Evolutionary conservation across 1,140 invertebrate genomes (phyloP), one percentile per base, ranked within the genome.

Genomic region (Ectropis grisescens): DNA sequence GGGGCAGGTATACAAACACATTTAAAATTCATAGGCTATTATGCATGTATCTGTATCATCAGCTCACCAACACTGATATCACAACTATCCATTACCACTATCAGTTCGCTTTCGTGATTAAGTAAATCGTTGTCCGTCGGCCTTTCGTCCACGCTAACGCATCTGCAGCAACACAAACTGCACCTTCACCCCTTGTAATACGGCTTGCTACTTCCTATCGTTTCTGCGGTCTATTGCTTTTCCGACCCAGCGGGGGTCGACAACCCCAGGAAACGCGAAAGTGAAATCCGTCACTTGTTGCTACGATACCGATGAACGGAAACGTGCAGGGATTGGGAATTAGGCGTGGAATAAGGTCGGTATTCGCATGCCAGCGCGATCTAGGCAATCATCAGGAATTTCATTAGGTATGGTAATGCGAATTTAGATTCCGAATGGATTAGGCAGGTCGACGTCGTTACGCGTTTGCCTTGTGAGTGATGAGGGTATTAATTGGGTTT

Each of bases 271-370:
- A 34, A 46, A 47, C 33, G 45, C 47, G 48, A 65, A 60, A 60
- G 57, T 56, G 51, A 54, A 55, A 58, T 58, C 51, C 47, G 40
- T 56, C 54, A 58, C 51, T 58, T 58, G 54, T 53, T 54, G 51
- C 55, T 47, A 43, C 29, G 44, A 41, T 46, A 50, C 39, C 33
- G 54, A 47, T 42, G 34, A 40, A 41, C 34, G 41, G 36, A 48
- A 51, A 38, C 40, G 51, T 42, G 42, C n/a, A 29, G 28, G 24
- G 39, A 41, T 15, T 58, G 6, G 13, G 23, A 47, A 49, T 43
- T 40, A 43, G 29, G 24, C 13, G 31, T 32, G 27, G 15, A 32
- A 41, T 43, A 10, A 32, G 36, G 38, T 24, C 35, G 33, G 10
- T 12, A 41, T 41, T 41, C 16, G 36, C 37, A 46, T 36, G 36